Conservation (phyloP, 92 coral and sea anemone species). For the Paramuricea clavata region DNA sequence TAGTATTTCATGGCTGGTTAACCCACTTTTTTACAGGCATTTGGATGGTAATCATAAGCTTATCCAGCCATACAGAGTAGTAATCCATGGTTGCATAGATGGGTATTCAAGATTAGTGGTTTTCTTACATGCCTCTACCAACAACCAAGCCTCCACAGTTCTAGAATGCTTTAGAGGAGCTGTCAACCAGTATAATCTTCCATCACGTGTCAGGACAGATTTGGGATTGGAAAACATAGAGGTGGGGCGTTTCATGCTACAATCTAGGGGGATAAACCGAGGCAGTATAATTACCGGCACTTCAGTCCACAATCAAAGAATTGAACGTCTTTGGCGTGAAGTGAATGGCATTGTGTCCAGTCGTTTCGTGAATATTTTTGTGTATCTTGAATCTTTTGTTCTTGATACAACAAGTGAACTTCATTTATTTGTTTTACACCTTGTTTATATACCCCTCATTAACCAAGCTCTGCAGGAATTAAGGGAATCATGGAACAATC, state of each 20-base stretch:
- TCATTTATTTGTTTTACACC: conserved; percentile 11
- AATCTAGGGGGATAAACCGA: conserved; percentile 57
- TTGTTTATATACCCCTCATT: conserved; percentile 20
- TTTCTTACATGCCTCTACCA: conserved; percentile 67
- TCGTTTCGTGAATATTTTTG: conserved; percentile 55
- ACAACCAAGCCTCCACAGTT: conserved; percentile 65
- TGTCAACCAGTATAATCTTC: conserved; percentile 53
- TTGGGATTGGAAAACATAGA: conserved; percentile 61
- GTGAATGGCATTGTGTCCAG: conserved; percentile 45
- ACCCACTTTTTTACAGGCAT: conserved; percentile 41
- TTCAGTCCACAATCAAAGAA: conserved; percentile 65
- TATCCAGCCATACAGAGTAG: conserved; percentile 70
- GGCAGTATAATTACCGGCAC: conserved; percentile 66
- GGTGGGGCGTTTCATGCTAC: conserved; percentile 34
- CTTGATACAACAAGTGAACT: conserved; percentile 57
- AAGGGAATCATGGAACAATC: conserved; percentile 10
- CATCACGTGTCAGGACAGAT: conserved; percentile 46
- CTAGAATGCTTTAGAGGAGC: conserved; percentile 41
- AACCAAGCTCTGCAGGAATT: conserved; percentile 24
- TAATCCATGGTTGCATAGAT: conserved; percentile 77
- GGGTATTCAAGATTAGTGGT: conserved; percentile 46
- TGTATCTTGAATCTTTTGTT: conserved; percentile 32
- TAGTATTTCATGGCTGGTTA: too few relatives aligned
- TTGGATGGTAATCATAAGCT: conserved; percentile 65
- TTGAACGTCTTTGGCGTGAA: conserved; percentile 58